phyloP scores from a whole-genome alignment of 2,888 invertebrate genomes.

The Trissonchulus latispiculum region DNA sequence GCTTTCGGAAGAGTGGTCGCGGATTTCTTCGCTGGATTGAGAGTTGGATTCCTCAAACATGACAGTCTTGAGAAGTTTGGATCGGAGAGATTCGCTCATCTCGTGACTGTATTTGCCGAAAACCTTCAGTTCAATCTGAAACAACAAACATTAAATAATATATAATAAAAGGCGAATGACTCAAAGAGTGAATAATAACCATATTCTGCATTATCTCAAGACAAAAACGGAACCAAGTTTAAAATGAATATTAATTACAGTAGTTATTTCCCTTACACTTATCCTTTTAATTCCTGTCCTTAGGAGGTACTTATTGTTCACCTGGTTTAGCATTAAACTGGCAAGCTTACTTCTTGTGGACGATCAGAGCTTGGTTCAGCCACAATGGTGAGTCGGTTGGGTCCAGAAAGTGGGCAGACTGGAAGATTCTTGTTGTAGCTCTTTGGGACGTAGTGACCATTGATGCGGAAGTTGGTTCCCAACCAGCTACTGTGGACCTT shows the following conservation, averaged over 20 bases:
- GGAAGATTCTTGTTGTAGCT: conserved; percentile 1
- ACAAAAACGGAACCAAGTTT: no score
- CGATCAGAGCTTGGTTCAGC: conserved; percentile 13
- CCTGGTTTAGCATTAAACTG: no score
- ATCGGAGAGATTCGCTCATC: not conserved
- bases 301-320: no score
- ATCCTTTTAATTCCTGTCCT: no score
- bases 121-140: conserved; percentile 21
- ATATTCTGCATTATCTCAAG: no score
- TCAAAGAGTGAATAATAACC: no score
- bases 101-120: conserved; percentile 16
- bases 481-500: conserved; percentile 24
- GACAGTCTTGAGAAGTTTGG: conserved; percentile 6
- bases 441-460: conserved; percentile 13
- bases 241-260: no score
- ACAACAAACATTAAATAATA: no score
- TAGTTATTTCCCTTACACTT: no score
- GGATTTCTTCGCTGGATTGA: not conserved
- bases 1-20: not conserved
- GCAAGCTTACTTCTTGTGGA: conserved; percentile 13
- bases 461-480: conserved; percentile 26
- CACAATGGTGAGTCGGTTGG: conserved; percentile 22
- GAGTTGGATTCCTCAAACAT: not conserved
- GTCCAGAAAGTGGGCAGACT: conserved; percentile 21
- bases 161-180: no score